Conservation (phyloP, 35 echinoderm and acorn worm species). For the Heliocidaris tuberculata region DNA sequence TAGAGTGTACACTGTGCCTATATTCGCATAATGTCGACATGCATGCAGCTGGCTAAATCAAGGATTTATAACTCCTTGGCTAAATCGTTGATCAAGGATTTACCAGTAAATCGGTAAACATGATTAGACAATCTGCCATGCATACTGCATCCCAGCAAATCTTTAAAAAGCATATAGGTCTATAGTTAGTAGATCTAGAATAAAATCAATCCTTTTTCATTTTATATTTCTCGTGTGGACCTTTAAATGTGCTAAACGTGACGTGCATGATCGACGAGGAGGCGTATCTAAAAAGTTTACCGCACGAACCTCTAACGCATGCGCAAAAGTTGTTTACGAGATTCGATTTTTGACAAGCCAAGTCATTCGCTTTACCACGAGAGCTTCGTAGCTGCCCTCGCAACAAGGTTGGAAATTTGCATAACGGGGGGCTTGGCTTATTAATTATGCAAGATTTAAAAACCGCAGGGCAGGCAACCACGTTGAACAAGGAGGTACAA, state of each 20-base stretch:
- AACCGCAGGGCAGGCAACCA: constrained; percentile 42
- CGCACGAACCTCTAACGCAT: constrained; percentile 25
- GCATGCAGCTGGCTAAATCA: too few relatives aligned
- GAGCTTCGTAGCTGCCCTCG: neutral
- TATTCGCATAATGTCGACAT: too few relatives aligned
- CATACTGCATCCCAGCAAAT: too few relatives aligned
- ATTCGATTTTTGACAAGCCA: constrained; percentile 7
- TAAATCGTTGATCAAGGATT: too few relatives aligned
- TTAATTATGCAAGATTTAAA: constrained; percentile 42
- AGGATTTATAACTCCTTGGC: too few relatives aligned
- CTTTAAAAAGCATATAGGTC: too few relatives aligned
- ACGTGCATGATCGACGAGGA: neutral
- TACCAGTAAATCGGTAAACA: too few relatives aligned
- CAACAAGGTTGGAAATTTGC: constrained; percentile 26
- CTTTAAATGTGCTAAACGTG: neutral
- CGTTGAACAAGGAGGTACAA: neutral
- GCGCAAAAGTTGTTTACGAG: constrained; percentile 37
- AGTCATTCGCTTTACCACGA: neutral
- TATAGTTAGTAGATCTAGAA: too few relatives aligned
- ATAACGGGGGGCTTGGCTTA: constrained; percentile 23
- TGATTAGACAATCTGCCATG: too few relatives aligned
- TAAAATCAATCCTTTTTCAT: too few relatives aligned
- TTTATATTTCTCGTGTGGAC: neutral
- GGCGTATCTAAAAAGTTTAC: neutral
- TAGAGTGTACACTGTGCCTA: too few relatives aligned